These are phyloP conservation scores for Eupithecia abbreviata DNA, from an alignment of 2,888 invertebrate genomes.

Conservation along the genomic window DNA sequence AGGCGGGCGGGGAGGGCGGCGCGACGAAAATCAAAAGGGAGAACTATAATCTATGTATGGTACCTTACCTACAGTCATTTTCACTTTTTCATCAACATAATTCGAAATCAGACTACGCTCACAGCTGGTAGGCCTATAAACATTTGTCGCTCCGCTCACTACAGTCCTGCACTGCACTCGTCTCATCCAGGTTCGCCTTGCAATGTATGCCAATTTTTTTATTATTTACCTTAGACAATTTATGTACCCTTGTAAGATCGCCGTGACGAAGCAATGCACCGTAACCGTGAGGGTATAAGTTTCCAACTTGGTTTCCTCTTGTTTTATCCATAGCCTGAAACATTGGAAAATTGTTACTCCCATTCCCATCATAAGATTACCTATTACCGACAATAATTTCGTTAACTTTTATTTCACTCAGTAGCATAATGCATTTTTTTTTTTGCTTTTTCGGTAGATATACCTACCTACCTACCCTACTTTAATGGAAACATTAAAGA, in stretches of 20 bases:
- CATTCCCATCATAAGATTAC: background rate
- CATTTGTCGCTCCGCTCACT: background rate
- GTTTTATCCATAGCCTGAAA: conserved; percentile 47
- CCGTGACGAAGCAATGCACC: conserved; percentile 16
- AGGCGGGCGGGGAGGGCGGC: background rate
- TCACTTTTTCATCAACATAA: background rate
- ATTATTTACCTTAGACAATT: background rate
- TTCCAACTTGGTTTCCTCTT: conserved; percentile 24
- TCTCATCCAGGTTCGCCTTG: background rate
- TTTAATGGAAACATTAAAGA: background rate
- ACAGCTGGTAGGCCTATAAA: background rate
- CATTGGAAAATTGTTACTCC: conserved; percentile 22
- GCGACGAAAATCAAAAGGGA: background rate
- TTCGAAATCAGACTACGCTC: background rate
- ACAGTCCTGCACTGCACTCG: background rate
- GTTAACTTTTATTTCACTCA: background rate
- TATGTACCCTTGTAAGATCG: conserved; percentile 3
- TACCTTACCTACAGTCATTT: background rate
- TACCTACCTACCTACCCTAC: background rate
- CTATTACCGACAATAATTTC: background rate
- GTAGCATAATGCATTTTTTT: background rate
- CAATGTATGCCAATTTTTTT: background rate
- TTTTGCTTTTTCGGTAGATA: background rate
- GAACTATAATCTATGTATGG: too few relatives aligned
- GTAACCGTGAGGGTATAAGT: conserved; percentile 4